Evolutionary conservation across 2,888 invertebrate species (phyloP).

Genomic region (Nysson spinosus): DNA sequence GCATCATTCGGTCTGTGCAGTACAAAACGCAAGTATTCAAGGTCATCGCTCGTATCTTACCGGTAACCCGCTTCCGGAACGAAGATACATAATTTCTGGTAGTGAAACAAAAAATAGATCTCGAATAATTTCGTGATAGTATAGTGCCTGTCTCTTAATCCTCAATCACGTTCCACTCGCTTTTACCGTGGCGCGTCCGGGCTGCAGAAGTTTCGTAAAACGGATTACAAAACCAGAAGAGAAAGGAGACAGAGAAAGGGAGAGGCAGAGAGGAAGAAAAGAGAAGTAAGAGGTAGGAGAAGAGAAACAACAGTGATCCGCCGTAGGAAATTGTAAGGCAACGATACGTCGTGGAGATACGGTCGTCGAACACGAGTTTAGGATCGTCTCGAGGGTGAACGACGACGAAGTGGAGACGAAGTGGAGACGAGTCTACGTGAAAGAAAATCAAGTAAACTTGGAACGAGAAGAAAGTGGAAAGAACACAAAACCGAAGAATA

Average conservation of each 20-base stretch:
- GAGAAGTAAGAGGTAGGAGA: constrained; percentile 34
- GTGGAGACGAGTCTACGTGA: constrained; percentile 20
- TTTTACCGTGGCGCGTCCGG: constrained; percentile 48
- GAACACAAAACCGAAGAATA: constrained; percentile 27
- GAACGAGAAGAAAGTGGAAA: constrained; percentile 33
- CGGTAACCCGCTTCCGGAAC: constrained; percentile 51
- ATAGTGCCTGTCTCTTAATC: constrained; percentile 17
- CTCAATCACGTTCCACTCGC: constrained; percentile 32
- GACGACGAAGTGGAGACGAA: constrained; percentile 24
- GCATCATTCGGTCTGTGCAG: constrained; percentile 16
- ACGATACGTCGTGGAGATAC: constrained; percentile 45
- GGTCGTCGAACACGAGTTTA: constrained; percentile 34
- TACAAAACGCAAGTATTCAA: constrained; percentile 45
- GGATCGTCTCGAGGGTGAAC: constrained; percentile 35
- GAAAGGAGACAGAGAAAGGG: constrained; percentile 63
- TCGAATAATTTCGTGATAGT: neutral
- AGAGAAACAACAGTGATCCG: constrained; percentile 29
- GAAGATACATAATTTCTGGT: neutral
- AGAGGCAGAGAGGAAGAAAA: constrained; percentile 55
- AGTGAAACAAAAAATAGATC: neutral
- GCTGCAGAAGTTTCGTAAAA: constrained; percentile 67
- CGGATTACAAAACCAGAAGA: constrained; percentile 71
- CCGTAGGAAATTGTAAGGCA: constrained; percentile 39
- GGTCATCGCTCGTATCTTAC: constrained; percentile 35
- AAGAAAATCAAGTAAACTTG: constrained; percentile 15